Percentiles rank a stretch among this genome's conserved stretches.
Evolutionary conservation across 2,888 invertebrate species (phyloP).

Genomic region (Tetranychus piercei): DNA sequence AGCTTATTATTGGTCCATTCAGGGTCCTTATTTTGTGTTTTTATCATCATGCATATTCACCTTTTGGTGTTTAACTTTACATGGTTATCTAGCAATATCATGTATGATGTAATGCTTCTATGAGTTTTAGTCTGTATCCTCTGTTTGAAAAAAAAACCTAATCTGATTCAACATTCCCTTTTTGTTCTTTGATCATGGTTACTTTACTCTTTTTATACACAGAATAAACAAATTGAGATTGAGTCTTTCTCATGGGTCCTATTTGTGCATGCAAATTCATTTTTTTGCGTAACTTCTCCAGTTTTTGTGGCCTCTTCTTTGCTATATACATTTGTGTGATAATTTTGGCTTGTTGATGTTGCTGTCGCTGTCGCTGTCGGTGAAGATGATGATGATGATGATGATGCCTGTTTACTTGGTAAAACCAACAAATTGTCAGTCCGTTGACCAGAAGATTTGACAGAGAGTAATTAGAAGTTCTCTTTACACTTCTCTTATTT

Average conservation of each 20-base stretch:
- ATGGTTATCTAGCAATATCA: no score
- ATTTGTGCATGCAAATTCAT: neutral
- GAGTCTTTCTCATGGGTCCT: neutral
- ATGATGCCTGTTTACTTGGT: neutral
- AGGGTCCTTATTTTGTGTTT: no score
- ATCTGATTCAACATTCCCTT: no score
- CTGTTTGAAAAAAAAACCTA: no score
- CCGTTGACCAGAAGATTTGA: neutral
- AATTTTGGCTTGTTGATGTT: neutral
- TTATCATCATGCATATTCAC: no score
- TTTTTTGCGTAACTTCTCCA: neutral
- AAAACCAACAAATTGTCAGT: neutral
- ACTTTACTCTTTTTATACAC: neutral
- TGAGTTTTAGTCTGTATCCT: no score
- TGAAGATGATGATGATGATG: no score
- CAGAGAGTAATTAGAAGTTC: neutral
- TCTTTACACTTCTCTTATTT: neutral
- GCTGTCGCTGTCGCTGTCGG: no score
- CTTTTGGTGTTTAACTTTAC: no score
- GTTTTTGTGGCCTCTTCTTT: neutral
- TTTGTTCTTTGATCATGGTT: no score
- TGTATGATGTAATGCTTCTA: no score
- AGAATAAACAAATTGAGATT: neutral
- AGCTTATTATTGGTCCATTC: no score
- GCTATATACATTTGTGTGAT: neutral